Conservation (phyloP, 2,797 vertebrate species). For the Thalassophryne amazonica region DNA sequence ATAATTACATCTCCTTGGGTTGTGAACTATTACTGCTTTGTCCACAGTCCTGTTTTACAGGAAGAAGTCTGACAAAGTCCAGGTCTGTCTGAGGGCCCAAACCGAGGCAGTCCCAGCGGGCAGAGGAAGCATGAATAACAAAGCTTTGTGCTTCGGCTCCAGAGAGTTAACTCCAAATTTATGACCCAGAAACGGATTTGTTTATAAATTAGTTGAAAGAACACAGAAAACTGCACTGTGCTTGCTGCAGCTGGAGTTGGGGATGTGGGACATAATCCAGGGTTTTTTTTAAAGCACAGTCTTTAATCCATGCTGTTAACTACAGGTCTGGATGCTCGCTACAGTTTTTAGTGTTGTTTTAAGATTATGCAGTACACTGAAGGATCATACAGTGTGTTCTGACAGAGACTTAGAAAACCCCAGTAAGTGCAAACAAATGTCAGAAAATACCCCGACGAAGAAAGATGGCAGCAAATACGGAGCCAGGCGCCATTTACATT, state of each 20-base stretch:
- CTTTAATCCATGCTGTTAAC: slow-evolving; percentile 55
- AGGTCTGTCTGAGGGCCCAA: slow-evolving; percentile 52
- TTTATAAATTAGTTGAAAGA: slow-evolving; percentile 61
- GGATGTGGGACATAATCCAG: slow-evolving; percentile 50
- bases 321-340: slow-evolving; percentile 31
- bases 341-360: slow-evolving; percentile 34
- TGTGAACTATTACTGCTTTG: slow-evolving; percentile 28
- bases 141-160: slow-evolving; percentile 42
- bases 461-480: neutral
- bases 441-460: slow-evolving; percentile 2
- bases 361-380: slow-evolving; percentile 40
- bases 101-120: slow-evolving; percentile 19
- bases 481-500: too few species aligned
- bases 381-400: slow-evolving; percentile 30
- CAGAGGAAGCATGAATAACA: slow-evolving; percentile 27
- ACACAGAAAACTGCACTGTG: slow-evolving; percentile 27
- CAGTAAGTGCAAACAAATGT: slow-evolving; percentile 7
- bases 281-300: slow-evolving; percentile 28
- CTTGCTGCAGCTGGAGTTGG: slow-evolving; percentile 13
- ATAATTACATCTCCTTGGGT: neutral
- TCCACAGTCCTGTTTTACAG: slow-evolving; percentile 28
- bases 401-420: slow-evolving; percentile 29
- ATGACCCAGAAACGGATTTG: slow-evolving; percentile 70
- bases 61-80: slow-evolving; percentile 60
- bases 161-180: slow-evolving; percentile 52